Percentiles rank a stretch among this genome's conserved stretches.
phyloP scores from a whole-genome alignment of 2,797 vertebrate species.

The Neosilurus hyrtlii region DNA sequence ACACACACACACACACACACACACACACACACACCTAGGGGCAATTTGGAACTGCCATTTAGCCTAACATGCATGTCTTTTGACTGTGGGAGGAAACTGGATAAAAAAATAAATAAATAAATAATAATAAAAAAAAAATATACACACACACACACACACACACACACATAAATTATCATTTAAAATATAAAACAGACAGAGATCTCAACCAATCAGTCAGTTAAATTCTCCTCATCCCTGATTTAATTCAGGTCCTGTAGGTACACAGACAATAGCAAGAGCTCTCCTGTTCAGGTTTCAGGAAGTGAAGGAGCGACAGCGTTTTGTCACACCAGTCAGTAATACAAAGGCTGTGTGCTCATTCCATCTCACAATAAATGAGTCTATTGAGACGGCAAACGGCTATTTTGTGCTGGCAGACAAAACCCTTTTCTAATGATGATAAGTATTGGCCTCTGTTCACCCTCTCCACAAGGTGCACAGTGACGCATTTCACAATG shows the following conservation, averaged over 20 bases:
- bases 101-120: too few relatives aligned
- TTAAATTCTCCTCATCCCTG: background rate
- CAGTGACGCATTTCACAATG: constrained; percentile 51
- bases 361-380: constrained; percentile 7
- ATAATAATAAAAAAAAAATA: too few relatives aligned
- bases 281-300: background rate
- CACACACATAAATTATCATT: background rate
- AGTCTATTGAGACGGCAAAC: constrained; percentile 45
- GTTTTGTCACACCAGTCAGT: constrained; percentile 3
- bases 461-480: constrained; percentile 25
- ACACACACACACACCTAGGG: too few relatives aligned
- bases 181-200: background rate
- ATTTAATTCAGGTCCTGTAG: constrained; percentile 1
- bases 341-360: background rate
- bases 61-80: too few relatives aligned
- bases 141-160: too few relatives aligned
- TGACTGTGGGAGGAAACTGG: too few relatives aligned
- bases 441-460: constrained; percentile 30
- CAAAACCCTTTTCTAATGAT: constrained; percentile 28
- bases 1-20: too few relatives aligned
- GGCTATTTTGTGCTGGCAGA: constrained; percentile 49
- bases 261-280: background rate
- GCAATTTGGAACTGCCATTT: too few relatives aligned
- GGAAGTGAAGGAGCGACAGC: background rate
- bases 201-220: background rate